A percentile compares a stretch with the other conserved stretches of the same genome.
Conservation (phyloP, 1,140 invertebrate species). For the Venustaconcha ellipsiformis region DNA sequence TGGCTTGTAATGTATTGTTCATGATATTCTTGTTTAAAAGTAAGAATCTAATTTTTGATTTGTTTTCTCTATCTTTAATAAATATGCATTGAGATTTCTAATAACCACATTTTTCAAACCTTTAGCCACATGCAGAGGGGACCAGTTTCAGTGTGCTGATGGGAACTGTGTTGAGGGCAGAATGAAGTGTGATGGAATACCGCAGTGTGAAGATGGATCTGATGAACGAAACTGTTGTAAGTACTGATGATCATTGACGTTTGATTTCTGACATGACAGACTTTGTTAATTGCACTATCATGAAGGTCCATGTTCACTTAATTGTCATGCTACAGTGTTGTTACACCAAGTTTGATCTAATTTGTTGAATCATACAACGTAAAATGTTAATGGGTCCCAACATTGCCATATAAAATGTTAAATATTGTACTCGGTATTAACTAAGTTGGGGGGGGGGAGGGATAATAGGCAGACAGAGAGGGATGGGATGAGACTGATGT, state of each 20-base stretch:
- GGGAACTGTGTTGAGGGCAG: constrained; percentile 68
- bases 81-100: too few relatives aligned
- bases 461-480: too few relatives aligned
- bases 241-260: constrained; percentile 15
- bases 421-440: too few relatives aligned
- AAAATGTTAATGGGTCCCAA: background rate
- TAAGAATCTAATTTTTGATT: too few relatives aligned
- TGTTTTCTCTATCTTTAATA: too few relatives aligned
- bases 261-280: too few relatives aligned
- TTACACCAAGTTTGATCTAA: background rate
- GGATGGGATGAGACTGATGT: too few relatives aligned
- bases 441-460: too few relatives aligned
- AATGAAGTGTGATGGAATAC: constrained; percentile 76
- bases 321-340: background rate
- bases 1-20: too few relatives aligned
- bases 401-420: background rate
- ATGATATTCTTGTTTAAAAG: too few relatives aligned
- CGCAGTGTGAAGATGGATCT: constrained; percentile 67
- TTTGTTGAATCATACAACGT: background rate
- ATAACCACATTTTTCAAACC: background rate
- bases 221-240: constrained; percentile 74
- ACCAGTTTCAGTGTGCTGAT: constrained; percentile 57
- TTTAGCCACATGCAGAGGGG: constrained; percentile 1
- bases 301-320: too few relatives aligned
- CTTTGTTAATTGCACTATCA: too few relatives aligned